Conservation (phyloP, 2,113 vertebrate species). For the Suricata suricatta region DNA sequence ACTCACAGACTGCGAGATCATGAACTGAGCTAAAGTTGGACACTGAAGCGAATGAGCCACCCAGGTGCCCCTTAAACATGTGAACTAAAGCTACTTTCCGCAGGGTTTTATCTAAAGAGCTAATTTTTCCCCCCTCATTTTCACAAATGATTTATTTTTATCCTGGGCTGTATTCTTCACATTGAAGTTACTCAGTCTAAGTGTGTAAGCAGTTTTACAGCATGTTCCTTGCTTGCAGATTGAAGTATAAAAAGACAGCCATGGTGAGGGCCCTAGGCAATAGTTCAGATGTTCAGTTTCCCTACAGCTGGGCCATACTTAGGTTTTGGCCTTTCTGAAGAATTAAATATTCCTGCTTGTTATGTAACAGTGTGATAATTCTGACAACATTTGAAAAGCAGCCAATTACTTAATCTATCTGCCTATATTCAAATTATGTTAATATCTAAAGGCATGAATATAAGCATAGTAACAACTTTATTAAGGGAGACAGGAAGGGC, state of each 20-base stretch:
- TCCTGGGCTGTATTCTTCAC: constrained; percentile 2
- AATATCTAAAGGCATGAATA: neutral
- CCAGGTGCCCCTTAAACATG: neutral
- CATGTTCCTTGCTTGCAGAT: neutral
- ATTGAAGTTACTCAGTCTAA: constrained; percentile 10
- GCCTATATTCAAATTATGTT: neutral
- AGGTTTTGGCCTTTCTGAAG: constrained; percentile 27
- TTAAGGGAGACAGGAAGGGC: neutral
- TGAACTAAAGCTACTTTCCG: neutral
- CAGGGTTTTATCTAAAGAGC: neutral
- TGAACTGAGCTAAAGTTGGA: neutral
- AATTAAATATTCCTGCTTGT: constrained; percentile 55
- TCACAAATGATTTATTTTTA: constrained; percentile 39
- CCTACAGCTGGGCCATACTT: neutral
- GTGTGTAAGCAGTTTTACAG: neutral
- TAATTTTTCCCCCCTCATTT: neutral
- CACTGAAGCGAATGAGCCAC: neutral
- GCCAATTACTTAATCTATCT: neutral
- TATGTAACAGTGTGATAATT: neutral
- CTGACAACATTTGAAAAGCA: constrained; percentile 5
- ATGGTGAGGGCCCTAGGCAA: neutral
- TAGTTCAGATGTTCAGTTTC: neutral
- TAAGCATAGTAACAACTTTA: neutral
- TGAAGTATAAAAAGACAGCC: neutral
- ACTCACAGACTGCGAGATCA: neutral